A percentile compares a stretch with the other conserved stretches of the same genome.
These are phyloP conservation scores for Agrochola lota DNA, from an alignment of 2,888 invertebrate species.

Conservation along the genomic window DNA sequence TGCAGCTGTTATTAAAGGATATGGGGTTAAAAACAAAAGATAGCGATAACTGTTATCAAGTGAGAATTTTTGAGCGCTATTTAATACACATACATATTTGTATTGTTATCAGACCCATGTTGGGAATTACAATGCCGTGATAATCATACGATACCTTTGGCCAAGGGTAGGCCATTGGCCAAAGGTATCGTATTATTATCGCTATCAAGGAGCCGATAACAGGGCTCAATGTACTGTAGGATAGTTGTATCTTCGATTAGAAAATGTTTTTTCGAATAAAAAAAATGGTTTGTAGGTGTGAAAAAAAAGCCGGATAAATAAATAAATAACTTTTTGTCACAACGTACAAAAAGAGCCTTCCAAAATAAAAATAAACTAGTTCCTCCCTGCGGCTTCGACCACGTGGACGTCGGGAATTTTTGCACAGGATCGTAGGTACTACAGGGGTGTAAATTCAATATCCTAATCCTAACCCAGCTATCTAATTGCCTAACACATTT, in stretches of 20 bases:
- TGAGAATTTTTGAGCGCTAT: slow-evolving; percentile 1
- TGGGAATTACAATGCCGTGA: not conserved
- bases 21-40: slow-evolving; percentile 5
- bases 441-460: too few species aligned
- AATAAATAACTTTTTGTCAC: too few species aligned
- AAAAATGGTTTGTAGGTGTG: not conserved
- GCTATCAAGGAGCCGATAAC: slow-evolving; percentile 14
- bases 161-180: not conserved
- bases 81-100: too few species aligned
- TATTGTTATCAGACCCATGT: slow-evolving; percentile 15
- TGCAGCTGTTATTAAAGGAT: not conserved
- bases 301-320: not conserved
- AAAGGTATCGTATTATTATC: slow-evolving; percentile 5
- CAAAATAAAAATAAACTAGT: too few species aligned
- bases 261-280: not conserved
- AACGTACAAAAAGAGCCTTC: too few species aligned
- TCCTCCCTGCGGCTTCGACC: too few species aligned
- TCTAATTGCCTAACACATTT: too few species aligned
- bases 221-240: slow-evolving; percentile 25
- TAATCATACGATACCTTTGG: not conserved
- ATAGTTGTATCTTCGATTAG: not conserved
- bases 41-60: not conserved
- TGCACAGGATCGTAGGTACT: too few species aligned
- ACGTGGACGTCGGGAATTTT: too few species aligned
- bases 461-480: too few species aligned